A percentile compares a stretch with the other conserved stretches of the same genome.
These are phyloP conservation scores for Polypterus senegalus DNA, from an alignment of 2,113 vertebrate genomes.

Conservation along the genomic window DNA sequence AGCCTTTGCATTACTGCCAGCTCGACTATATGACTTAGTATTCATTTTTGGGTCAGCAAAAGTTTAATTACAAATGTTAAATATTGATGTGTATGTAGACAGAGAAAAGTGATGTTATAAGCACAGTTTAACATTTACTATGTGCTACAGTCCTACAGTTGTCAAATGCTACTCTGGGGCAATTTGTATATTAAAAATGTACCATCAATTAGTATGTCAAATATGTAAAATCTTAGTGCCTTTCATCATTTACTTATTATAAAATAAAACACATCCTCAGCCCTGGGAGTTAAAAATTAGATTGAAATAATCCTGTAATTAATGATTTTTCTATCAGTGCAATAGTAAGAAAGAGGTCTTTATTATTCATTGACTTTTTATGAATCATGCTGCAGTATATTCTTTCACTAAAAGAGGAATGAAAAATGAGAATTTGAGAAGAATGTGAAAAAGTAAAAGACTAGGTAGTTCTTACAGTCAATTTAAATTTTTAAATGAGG, in stretches of 20 bases:
- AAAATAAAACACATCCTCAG: conserved; percentile 17
- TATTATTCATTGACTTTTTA: too few species aligned
- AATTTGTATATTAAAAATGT: conserved; percentile 50
- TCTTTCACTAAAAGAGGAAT: too few species aligned
- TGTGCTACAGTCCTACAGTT: conserved; percentile 39
- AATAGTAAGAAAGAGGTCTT: too few species aligned
- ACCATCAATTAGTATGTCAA: conserved; percentile 59
- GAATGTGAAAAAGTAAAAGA: too few species aligned
- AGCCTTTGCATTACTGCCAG: background rate
- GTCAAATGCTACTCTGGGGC: conserved; percentile 44
- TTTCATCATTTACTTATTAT: conserved; percentile 44
- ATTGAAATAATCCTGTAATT: too few species aligned
- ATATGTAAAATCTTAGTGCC: conserved; percentile 44
- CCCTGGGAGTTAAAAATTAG: conserved; percentile 1
- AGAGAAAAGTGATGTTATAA: conserved; percentile 59
- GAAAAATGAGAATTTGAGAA: too few species aligned
- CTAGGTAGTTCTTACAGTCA: too few species aligned
- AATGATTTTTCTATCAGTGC: too few species aligned
- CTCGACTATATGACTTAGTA: background rate
- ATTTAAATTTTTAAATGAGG: too few species aligned
- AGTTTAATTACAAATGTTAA: conserved; percentile 58
- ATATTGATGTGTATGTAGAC: conserved; percentile 55
- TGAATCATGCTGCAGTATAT: too few species aligned
- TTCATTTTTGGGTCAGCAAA: conserved; percentile 39
- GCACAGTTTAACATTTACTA: conserved; percentile 54